Percentiles rank a stretch among this genome's conserved stretches.
phyloP scores from a whole-genome alignment of 35 echinoderm and acorn worm genomes.

The Ptychodera flava region DNA sequence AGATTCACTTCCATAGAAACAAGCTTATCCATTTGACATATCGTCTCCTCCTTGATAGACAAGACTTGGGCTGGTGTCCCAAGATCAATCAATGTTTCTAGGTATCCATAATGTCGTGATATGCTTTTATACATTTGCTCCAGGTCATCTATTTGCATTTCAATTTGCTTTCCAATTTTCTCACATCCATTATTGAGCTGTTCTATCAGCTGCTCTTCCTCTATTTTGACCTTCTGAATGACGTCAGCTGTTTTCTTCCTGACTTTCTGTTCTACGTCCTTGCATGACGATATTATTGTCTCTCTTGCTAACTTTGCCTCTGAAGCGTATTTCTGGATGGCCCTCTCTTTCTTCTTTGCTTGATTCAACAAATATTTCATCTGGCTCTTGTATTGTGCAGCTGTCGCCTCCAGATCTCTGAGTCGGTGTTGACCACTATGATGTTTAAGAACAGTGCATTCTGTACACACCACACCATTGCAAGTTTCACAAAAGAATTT shows the following conservation, averaged over 20 bases:
- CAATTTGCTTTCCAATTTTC: too few relatives aligned
- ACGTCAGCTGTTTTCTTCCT: slow-evolving; percentile 43
- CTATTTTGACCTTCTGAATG: slow-evolving; percentile 41
- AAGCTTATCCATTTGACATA: too few relatives aligned
- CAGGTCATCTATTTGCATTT: too few relatives aligned
- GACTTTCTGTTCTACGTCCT: slow-evolving; percentile 21
- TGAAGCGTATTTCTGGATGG: slow-evolving; percentile 36
- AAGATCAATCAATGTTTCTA: too few relatives aligned
- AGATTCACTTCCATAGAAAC: too few relatives aligned
- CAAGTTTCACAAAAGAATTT: slow-evolving; percentile 86
- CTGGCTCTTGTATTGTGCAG: slow-evolving; percentile 24
- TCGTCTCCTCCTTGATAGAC: too few relatives aligned
- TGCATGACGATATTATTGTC: neutral
- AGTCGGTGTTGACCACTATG: slow-evolving; percentile 35
- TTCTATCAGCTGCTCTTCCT: too few relatives aligned
- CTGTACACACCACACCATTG: slow-evolving; percentile 75
- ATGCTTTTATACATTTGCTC: too few relatives aligned
- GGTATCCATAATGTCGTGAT: too few relatives aligned
- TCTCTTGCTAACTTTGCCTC: slow-evolving; percentile 24
- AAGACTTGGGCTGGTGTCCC: too few relatives aligned
- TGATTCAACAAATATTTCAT: slow-evolving; percentile 47
- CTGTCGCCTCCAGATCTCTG: slow-evolving; percentile 43
- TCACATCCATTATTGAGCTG: too few relatives aligned
- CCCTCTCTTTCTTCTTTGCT: slow-evolving; percentile 40
- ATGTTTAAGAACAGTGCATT: slow-evolving; percentile 52